Percentiles rank a stretch among this genome's conserved stretches.
phyloP scores from a whole-genome alignment of 2,797 vertebrate species.

The Melanotaenia trifasciata region DNA sequence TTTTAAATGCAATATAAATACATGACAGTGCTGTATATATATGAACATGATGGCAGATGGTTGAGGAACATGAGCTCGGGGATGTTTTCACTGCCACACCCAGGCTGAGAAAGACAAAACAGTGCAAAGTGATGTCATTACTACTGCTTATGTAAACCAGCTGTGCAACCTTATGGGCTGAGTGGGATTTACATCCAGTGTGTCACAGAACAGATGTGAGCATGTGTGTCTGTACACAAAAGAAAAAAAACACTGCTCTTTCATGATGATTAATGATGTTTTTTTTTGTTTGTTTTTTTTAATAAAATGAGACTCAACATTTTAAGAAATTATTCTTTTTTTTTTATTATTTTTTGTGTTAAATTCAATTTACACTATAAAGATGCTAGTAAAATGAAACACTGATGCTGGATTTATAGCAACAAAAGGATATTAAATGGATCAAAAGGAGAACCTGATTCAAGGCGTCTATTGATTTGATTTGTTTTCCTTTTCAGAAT shows the following conservation, averaged over 20 bases:
- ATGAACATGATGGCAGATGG: constrained; percentile 16
- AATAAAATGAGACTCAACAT: constrained; percentile 28
- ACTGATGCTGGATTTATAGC: constrained; percentile 59
- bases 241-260: not conserved
- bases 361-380: constrained; percentile 64
- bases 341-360: constrained; percentile 56
- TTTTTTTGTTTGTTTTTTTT: not conserved
- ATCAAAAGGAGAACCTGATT: constrained; percentile 33
- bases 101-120: constrained; percentile 68
- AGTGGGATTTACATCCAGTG: constrained; percentile 47
- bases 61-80: constrained; percentile 59
- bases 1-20: constrained; percentile 4
- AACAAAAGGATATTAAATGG: constrained; percentile 41
- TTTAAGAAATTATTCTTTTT: constrained; percentile 53
- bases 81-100: constrained; percentile 71
- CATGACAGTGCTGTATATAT: not conserved
- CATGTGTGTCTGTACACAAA: not conserved
- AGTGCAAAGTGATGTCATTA: constrained; percentile 78
- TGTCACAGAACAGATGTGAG: constrained; percentile 33
- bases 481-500: not conserved
- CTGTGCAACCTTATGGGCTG: constrained; percentile 69
- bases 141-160: constrained; percentile 77
- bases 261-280: not conserved
- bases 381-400: constrained; percentile 62
- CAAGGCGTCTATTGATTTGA: not conserved